A percentile compares a stretch with the other conserved stretches of the same genome.
Evolutionary conservation across 2,888 invertebrate species (phyloP).

Genomic region (Stenotaenia linearis): DNA sequence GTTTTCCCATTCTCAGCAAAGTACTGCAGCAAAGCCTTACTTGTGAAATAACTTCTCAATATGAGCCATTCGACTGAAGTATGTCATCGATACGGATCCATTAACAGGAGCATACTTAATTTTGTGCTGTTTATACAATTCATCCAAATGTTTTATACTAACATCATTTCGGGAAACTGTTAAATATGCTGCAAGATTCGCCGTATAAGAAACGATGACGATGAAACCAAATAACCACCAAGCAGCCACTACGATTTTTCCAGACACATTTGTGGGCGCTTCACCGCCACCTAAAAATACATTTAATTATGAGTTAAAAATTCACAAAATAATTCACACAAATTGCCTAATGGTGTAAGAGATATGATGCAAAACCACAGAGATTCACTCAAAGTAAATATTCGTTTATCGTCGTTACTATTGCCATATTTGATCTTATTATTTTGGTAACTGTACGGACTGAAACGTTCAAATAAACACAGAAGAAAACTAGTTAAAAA

Average conservation of each 20-base stretch:
- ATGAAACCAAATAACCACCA: conserved; percentile 99
- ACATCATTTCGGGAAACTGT: conserved; percentile 80
- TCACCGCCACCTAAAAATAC: conserved; percentile 70
- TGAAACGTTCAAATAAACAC: conserved; percentile 96
- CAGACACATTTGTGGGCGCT: conserved; percentile 92
- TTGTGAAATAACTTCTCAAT: conserved; percentile 93
- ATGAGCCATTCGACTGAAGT: conserved; percentile 91
- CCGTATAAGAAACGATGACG: conserved; percentile 97
- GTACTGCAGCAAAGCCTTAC: too few species aligned
- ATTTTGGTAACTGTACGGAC: conserved; percentile 94
- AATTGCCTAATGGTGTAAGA: conserved; percentile 69
- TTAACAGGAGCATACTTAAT: conserved; percentile 89
- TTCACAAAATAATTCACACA: neutral
- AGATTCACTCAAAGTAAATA: conserved; percentile 92
- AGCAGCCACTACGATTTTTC: conserved; percentile 89
- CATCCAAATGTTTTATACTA: conserved; percentile 87
- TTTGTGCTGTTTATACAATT: conserved; percentile 91
- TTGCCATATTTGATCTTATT: conserved; percentile 74
- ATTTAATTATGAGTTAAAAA: neutral
- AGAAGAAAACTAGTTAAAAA: conserved; percentile 82
- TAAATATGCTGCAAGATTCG: conserved; percentile 93
- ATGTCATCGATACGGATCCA: conserved; percentile 82
- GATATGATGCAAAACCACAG: conserved; percentile 99
- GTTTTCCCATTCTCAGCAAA: too few species aligned
- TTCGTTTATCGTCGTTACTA: conserved; percentile 89